Evolutionary conservation across 2,113 vertebrate species (phyloP), one percentile per base, ranked within the genome.

Genomic region (Apaloderma vittatum): DNA sequence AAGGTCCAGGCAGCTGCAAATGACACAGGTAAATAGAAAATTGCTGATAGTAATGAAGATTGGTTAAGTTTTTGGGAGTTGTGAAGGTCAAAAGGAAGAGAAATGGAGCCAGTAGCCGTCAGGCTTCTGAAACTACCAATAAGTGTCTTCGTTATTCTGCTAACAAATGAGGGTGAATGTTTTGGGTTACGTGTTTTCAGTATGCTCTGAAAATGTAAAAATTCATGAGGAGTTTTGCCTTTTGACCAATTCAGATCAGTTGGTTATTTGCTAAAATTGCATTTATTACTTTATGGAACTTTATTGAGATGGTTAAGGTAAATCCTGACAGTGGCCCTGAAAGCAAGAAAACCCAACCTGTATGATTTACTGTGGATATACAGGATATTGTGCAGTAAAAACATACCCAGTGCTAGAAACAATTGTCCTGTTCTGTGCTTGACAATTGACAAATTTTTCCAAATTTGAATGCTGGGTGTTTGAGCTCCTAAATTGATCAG

Each of bases 1-100:
- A 75, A 90, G 59, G 84, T 86, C 68, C 59, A 74, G 63, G 88
- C 22, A 88, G 90, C 26, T 86, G 48, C 88, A 61, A 54, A 22
- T 34, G 46, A 46, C 79, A 59, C 36, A 91, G 90, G 93, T 87
- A 72, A 96, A 89, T 75, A 95, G 78, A 32, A 86, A 80, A 89
- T 32, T 26, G 86, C 85, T 86, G 88, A 55, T 91, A 90, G 93
- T 51, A 6, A 34, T 34, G 70, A 49, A 22, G 61, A 9, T 10
- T 83, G 90, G 36, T 32, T 93, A 86, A 82, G 40, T 43, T 9
- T 9, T 23, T 48, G 95, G 61, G 96, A 77, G 61, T 58, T 90
- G 65, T 80, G 88, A 23, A 51, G 74, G 55, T 94, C 83, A 80
- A n/a, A 61, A 92, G 91, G 92, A 75, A 63, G 65, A 63, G 66